A percentile compares a stretch with the other conserved stretches of the same genome.
Evolutionary conservation across 30 jellyfish, hydroid and myxozoan species (phyloP).

Genomic region (Aurelia sp.): DNA sequence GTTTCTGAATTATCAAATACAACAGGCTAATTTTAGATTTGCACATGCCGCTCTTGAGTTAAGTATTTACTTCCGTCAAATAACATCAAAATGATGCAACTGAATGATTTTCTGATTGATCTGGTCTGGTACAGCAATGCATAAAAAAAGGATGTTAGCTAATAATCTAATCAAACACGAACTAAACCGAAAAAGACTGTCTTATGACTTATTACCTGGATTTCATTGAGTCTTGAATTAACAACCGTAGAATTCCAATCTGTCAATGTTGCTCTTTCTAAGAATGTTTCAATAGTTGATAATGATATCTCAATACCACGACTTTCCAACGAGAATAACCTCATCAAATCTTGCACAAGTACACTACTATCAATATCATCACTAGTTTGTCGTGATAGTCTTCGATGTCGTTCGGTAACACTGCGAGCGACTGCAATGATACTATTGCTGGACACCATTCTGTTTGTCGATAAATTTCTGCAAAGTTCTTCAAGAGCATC

Average conservation of each 20-base stretch:
- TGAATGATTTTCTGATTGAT: no score
- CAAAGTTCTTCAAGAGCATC: conserved; percentile 17
- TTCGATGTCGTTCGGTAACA: conserved; percentile 14
- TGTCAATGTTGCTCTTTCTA: conserved; percentile 5
- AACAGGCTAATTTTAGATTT: no score
- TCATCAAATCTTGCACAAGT: conserved; percentile 22
- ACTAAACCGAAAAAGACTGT: no score
- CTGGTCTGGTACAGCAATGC: no score
- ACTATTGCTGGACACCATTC: conserved; percentile 3
- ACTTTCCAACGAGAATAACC: conserved; percentile 15
- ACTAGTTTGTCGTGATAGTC: conserved; percentile 12
- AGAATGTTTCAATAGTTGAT: conserved; percentile 39
- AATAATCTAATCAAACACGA: no score
- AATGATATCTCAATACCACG: conserved; percentile 26
- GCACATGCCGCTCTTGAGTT: no score
- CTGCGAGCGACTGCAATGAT: conserved; percentile 2
- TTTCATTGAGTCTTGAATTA: conserved; percentile 37
- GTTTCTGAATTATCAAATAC: no score
- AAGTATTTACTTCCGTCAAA: no score
- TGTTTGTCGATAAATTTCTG: conserved; percentile 5
- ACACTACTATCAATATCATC: conserved; percentile 15
- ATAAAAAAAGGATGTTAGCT: no score
- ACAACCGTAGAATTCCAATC: conserved; percentile 41
- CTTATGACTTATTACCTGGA: conserved; percentile 19
- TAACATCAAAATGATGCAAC: no score